Evolutionary conservation across 2,888 invertebrate genomes (phyloP), one percentile per base, ranked within the genome.

Genomic region (Nipponacmea schrenckii): DNA sequence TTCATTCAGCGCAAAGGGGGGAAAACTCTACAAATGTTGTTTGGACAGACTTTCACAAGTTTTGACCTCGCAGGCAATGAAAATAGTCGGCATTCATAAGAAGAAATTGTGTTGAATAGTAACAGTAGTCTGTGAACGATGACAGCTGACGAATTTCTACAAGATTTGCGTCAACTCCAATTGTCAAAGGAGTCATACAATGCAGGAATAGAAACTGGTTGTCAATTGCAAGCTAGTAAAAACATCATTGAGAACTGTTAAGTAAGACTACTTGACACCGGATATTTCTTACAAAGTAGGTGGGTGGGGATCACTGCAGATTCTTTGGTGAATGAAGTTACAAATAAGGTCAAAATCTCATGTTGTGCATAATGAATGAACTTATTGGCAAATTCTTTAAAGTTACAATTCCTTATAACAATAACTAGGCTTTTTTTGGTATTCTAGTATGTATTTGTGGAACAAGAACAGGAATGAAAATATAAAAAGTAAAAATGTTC

Each of bases 121-220:
- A 69, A 39, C 50, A 62, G 50, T 20, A 64, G 65, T 15, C 67
- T 45, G 56, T 20, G 27, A 44, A n/a, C 44, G 63, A 63, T 10
- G 31, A 64, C 74, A 74, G 74, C 64, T 74, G 74, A 68, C 74
- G 48, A 64, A 62, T 46, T 74, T 72, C 72, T 67, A 68, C 68
- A 31, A 56, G 39, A 50, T n/a, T 68, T 44, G 44, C 39, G 68
- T 68, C 68, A 68, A 68, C 56, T 68, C 44, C 56, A 50, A 56
- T 68, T 68, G 68, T 68, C 17, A 44, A 26, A 44, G 62, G 44
- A 39, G 56, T 39, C 39, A 39, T 39, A 39, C 39, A 39, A 39
- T 68, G 56, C 56, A 56, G 31, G 68, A 68, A 62, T 56, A 68
- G 56, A 56, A 68, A 68, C 56, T 68, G 56, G 50, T 56, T 68